These are phyloP conservation scores for Colossoma macropomum DNA, from an alignment of 2,113 vertebrate species.

Conservation along the genomic window DNA sequence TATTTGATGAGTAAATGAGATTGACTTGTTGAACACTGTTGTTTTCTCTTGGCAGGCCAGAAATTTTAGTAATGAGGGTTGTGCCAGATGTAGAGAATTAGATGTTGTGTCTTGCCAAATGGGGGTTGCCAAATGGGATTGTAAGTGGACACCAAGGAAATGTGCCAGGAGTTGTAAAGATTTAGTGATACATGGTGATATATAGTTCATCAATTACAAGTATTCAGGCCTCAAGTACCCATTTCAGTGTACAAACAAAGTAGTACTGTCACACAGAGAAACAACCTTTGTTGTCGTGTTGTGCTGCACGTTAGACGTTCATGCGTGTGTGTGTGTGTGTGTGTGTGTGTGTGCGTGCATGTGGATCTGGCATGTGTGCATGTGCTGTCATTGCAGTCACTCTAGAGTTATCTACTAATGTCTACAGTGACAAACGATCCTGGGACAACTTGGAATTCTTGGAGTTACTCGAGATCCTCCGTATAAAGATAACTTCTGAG, in stretches of 20 bases:
- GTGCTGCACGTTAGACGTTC: neutral
- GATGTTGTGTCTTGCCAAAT: neutral
- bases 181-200: neutral
- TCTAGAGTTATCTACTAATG: slow-evolving; percentile 6
- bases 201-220: neutral
- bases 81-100: neutral
- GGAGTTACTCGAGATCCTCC: neutral
- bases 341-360: neutral
- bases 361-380: neutral
- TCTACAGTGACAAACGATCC: slow-evolving; percentile 3
- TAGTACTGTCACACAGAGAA: neutral
- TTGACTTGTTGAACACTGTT: neutral
- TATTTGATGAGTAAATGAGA: neutral
- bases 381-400: neutral
- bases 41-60: neutral
- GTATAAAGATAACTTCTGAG: slow-evolving; percentile 22
- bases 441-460: slow-evolving; percentile 20
- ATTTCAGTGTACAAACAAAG: neutral
- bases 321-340: neutral
- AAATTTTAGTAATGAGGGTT: neutral
- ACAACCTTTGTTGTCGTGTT: neutral
- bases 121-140: neutral
- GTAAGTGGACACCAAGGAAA: neutral
- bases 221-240: neutral
- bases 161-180: neutral